phyloP scores from a whole-genome alignment of 2,113 vertebrate genomes.

The Coptodon bakossiorum region DNA sequence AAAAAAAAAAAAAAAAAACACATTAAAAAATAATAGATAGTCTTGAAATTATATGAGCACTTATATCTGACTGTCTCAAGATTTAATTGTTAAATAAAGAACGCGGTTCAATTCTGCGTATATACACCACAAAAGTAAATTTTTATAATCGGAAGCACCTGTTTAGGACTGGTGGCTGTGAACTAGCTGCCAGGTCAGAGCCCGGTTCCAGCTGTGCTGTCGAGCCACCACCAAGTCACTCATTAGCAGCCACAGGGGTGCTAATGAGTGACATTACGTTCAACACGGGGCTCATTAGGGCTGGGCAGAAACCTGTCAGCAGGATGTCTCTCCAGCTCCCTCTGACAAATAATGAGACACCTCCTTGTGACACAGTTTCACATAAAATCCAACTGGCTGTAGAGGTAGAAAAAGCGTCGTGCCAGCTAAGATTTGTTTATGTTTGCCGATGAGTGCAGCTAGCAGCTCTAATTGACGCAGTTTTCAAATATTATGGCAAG shows the following conservation, averaged over 20 bases:
- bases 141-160: not conserved
- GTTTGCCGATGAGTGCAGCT: not conserved
- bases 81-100: not conserved
- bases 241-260: slow-evolving; percentile 45
- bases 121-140: not conserved
- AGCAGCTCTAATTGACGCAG: not conserved
- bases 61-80: not conserved
- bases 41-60: not conserved
- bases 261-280: slow-evolving; percentile 49
- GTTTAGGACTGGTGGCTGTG: not conserved
- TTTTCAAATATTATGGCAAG: not conserved
- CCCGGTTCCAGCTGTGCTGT: slow-evolving; percentile 17
- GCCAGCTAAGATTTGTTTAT: not conserved
- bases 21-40: not conserved
- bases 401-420: not conserved
- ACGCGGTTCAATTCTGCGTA: not conserved
- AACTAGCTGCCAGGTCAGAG: not conserved
- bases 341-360: not conserved
- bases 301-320: not conserved
- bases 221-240: slow-evolving; percentile 3
- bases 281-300: slow-evolving; percentile 47
- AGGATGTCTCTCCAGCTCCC: not conserved
- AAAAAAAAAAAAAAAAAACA: not conserved
- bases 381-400: not conserved
- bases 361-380: not conserved